These are phyloP conservation scores for Tyrannus savana DNA, from an alignment of 2,113 vertebrate genomes.

Conservation along the genomic window DNA sequence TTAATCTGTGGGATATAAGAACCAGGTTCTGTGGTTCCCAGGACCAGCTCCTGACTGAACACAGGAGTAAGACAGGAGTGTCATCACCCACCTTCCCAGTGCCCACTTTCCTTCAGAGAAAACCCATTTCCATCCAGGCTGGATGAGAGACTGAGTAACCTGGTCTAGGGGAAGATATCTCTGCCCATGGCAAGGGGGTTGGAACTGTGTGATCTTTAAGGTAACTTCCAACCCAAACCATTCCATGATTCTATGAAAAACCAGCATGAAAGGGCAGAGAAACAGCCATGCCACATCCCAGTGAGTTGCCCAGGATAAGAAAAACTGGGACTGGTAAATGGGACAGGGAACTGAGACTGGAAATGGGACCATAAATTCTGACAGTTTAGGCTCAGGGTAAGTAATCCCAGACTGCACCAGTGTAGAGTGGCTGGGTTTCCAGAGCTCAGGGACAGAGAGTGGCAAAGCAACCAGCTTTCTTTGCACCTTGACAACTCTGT, in stretches of 20 bases:
- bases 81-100: not conserved
- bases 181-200: not conserved
- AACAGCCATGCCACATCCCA: not conserved
- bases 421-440: not conserved
- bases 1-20: not conserved
- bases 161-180: not conserved
- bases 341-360: not conserved
- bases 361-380: not conserved
- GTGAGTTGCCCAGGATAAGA: accelerated
- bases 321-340: not conserved
- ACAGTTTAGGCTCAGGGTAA: not conserved
- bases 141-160: not conserved
- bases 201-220: not conserved
- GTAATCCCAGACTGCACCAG: not conserved
- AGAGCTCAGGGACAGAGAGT: not conserved
- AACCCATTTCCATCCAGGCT: not conserved
- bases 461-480: not conserved
- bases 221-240: not conserved
- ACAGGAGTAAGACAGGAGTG: not conserved
- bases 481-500: not conserved
- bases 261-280: not conserved
- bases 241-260: not conserved
- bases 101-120: not conserved
- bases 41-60: not conserved
- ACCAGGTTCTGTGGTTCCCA: not conserved